Evolutionary conservation across 2,113 vertebrate genomes (phyloP).

Genomic region (Nycticebus coucang): DNA sequence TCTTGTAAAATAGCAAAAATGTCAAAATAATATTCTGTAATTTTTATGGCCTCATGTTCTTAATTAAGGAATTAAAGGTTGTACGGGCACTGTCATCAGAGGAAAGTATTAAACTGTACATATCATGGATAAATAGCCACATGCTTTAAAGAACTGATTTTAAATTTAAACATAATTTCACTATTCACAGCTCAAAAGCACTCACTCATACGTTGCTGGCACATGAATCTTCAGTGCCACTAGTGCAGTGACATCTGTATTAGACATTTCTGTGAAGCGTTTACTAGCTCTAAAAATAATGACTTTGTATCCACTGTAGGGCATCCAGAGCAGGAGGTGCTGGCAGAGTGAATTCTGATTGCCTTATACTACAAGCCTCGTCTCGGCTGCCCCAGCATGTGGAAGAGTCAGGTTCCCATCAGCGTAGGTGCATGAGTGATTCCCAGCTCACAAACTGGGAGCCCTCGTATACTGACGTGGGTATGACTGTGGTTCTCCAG

Average conservation of each 20-base stretch:
- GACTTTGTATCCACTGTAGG: background rate
- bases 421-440: too few relatives aligned
- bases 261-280: background rate
- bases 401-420: rapidly evolving
- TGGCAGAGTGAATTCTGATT: background rate
- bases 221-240: background rate
- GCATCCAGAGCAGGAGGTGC: background rate
- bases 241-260: background rate
- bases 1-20: constrained; percentile 24
- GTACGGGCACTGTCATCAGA: background rate
- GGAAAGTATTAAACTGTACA: background rate
- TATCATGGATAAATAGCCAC: background rate
- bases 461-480: background rate
- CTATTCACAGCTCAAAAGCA: background rate
- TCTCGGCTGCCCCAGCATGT: background rate
- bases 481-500: background rate
- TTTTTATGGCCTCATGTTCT: background rate
- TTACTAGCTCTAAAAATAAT: background rate
- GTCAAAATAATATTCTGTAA: constrained; percentile 18
- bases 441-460: rapidly evolving
- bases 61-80: constrained; percentile 15
- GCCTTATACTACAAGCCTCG: rapidly evolving
- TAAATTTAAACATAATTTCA: background rate
- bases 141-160: background rate
- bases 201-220: background rate